Conservation (phyloP, 2,113 vertebrate species). For the Leptodactylus fuscus region DNA sequence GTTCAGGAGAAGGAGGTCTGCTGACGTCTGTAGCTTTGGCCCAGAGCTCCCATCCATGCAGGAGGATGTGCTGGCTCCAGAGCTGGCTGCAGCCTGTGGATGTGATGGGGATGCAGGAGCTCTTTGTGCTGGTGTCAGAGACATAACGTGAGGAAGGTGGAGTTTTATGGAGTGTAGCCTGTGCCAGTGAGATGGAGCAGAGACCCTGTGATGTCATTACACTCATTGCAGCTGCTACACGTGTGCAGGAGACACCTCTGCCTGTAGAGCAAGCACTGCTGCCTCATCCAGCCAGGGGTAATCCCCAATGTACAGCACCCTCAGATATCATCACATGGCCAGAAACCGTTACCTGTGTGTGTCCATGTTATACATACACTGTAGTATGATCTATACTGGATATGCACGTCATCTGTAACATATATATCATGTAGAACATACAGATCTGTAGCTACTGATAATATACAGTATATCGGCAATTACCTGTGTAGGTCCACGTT, state of each 20-base stretch:
- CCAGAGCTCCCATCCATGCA: not conserved
- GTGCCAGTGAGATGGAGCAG: slow-evolving; percentile 16
- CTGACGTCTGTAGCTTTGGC: slow-evolving; percentile 45
- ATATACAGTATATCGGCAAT: no score
- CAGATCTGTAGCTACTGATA: no score
- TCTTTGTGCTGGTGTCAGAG: slow-evolving; percentile 48
- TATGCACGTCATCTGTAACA: no score
- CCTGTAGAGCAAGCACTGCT: not conserved
- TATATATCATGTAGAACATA: no score
- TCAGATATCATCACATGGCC: no score
- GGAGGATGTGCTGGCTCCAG: not conserved
- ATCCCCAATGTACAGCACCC: not conserved
- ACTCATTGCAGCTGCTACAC: slow-evolving; percentile 6
- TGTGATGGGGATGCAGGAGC: slow-evolving; percentile 46
- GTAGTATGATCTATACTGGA: no score
- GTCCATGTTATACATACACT: no score
- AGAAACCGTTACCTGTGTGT: no score
- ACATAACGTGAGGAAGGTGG: slow-evolving; percentile 33
- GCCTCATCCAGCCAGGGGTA: not conserved
- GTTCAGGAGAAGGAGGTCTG: not conserved
- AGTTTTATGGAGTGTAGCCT: slow-evolving; percentile 28
- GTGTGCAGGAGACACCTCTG: not conserved
- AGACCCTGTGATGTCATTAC: slow-evolving; percentile 30
- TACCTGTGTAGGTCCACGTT: no score
- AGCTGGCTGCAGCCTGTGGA: not conserved